Percentiles rank a stretch among this genome's conserved stretches.
These are phyloP conservation scores for Rallus limicola DNA, from an alignment of 2,113 vertebrate species.

Conservation along the genomic window DNA sequence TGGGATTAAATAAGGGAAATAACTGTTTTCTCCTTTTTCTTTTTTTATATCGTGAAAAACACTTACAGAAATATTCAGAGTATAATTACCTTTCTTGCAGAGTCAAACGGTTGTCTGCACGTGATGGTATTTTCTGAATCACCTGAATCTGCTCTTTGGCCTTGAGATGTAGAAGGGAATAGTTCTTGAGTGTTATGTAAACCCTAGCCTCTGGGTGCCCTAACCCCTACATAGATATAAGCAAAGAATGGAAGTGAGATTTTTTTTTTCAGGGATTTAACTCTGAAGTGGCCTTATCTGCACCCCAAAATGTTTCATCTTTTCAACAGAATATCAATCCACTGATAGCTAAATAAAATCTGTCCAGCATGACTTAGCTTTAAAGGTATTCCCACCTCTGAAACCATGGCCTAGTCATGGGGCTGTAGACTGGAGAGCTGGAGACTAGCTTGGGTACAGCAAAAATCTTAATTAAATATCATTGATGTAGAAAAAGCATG, in stretches of 20 bases:
- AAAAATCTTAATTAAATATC: not conserved
- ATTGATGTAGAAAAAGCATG: accelerated
- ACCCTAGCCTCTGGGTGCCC: not conserved
- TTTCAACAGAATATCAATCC: not conserved
- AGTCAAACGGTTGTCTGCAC: not conserved
- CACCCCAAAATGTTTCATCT: not conserved
- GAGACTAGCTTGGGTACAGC: not conserved
- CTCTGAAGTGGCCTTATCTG: not conserved
- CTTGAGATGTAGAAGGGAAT: not conserved
- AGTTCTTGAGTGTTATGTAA: not conserved
- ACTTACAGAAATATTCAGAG: not conserved
- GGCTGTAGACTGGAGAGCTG: not conserved
- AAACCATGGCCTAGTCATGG: not conserved
- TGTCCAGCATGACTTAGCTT: not conserved
- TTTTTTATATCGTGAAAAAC: not conserved
- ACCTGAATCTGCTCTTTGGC: not conserved
- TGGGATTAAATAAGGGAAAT: not conserved
- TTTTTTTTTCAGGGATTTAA: not conserved
- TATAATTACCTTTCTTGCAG: not conserved
- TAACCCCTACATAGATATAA: not conserved
- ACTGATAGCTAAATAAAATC: not conserved
- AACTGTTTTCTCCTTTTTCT: not conserved
- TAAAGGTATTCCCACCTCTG: not conserved
- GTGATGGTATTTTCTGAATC: not conserved
- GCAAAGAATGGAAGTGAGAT: not conserved